Evolutionary conservation across 1,140 invertebrate species (phyloP).

Genomic region (Samia ricini): DNA sequence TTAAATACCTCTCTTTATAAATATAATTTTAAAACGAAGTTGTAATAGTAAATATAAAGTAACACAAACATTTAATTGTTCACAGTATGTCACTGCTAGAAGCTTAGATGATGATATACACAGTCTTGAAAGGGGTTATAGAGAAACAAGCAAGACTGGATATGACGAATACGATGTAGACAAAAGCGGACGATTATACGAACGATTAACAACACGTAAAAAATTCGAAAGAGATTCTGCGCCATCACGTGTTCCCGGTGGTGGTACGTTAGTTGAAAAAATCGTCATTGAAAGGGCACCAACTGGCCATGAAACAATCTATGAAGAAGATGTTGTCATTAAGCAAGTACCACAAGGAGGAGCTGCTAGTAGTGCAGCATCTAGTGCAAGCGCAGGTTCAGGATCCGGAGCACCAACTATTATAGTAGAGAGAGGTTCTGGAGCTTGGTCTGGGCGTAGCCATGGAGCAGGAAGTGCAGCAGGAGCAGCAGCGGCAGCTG

Average conservation of each 20-base stretch:
- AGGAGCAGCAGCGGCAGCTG: not conserved
- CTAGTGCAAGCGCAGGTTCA: not conserved
- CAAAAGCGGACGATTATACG: conserved; percentile 25
- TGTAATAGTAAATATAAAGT: too few relatives aligned
- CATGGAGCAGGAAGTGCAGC: not conserved
- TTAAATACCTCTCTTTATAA: not conserved
- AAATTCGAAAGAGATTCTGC: conserved; percentile 28
- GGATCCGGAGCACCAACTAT: not conserved
- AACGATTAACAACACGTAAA: conserved; percentile 35
- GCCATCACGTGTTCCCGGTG: not conserved
- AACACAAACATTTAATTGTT: not conserved
- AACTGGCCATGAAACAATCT: conserved; percentile 36
- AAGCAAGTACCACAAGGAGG: conserved; percentile 12
- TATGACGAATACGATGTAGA: conserved; percentile 4
- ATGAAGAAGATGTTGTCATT: conserved; percentile 43
- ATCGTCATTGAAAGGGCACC: conserved; percentile 17
- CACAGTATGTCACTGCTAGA: conserved; percentile 4
- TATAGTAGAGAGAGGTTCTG: not conserved
- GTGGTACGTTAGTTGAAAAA: not conserved
- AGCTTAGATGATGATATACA: not conserved
- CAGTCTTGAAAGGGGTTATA: not conserved
- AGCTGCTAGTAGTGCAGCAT: not conserved
- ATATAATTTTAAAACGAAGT: not conserved
- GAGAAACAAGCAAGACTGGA: not conserved
- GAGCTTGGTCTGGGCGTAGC: not conserved